phyloP scores from a whole-genome alignment of 1,140 invertebrate genomes.

The Pachyrhynchus sulphureomaculatus region DNA sequence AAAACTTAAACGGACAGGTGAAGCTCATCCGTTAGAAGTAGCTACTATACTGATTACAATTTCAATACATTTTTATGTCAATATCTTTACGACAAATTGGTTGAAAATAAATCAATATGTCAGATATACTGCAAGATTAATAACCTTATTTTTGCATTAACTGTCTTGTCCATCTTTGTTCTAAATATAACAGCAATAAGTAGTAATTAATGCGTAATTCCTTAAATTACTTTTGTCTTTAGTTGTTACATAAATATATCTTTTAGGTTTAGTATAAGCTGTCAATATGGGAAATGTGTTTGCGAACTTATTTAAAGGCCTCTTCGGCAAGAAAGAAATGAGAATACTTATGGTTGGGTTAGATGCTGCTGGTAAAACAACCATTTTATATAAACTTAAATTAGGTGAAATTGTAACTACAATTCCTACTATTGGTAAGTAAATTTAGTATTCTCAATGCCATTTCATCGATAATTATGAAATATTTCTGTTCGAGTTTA shows the following conservation, averaged over 20 bases:
- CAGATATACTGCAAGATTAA: conserved; percentile 45
- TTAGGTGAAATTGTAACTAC: conserved; percentile 99
- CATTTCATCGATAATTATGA: conserved; percentile 5
- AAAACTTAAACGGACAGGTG: background rate
- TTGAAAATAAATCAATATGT: conserved; percentile 45
- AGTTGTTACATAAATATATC: background rate
- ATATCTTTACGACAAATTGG: background rate
- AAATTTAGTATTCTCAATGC: conserved; percentile 1
- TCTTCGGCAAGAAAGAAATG: conserved; percentile 98
- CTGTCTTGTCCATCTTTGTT: conserved; percentile 39
- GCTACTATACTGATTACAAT: background rate
- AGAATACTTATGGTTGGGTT: conserved; percentile 97
- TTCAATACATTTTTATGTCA: background rate
- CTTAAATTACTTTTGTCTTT: conserved; percentile 2
- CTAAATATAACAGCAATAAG: conserved; percentile 36
- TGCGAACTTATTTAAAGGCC: conserved; percentile 88
- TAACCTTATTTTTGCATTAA: conserved; percentile 41
- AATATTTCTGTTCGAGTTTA: background rate
- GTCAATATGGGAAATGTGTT: conserved; percentile 78
- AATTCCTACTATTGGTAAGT: conserved; percentile 98
- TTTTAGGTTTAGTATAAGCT: conserved; percentile 34
- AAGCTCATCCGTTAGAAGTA: background rate
- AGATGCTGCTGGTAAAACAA: conserved; percentile 99
- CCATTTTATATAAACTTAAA: conserved; percentile 99
- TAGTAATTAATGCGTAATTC: conserved; percentile 26